Evolutionary conservation across 2,113 vertebrate species (phyloP), one percentile per base, ranked within the genome.

Genomic region (Dissostichus mawsoni): DNA sequence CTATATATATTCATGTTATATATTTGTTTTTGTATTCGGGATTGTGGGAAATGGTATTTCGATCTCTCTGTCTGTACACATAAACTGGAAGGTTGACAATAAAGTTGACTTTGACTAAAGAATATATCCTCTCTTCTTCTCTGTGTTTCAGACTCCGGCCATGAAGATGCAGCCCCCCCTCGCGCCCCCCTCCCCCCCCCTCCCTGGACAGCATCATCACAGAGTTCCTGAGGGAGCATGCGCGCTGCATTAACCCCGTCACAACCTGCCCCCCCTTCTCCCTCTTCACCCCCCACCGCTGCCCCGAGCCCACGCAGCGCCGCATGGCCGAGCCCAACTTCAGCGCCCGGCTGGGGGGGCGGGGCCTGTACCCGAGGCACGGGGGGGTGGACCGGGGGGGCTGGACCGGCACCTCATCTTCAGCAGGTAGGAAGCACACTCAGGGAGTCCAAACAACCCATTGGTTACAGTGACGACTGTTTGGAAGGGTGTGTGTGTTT

Each of bases 211-310:
- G 97, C 93, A 99, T 99, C 95, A 98, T 99, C 93, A 99, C 97
- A 3, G 98, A 99, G 87, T 99, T 99, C 90, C 95, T 99, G 93
- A 95, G 98, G 83, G 97, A 99, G 85, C 98, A 99, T 0, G 97
- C 98, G 14, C 97, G 97, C 90, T 99, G 98, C 94, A 98, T 97
- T 92, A 98, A 99, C 89, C 98, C 98, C 0, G 97, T 99, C 92
- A 97, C 98, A 81, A 99, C 97, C 72, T 99, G 98, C 86, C 98
- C 98, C 45, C 98, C 97, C 47, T 99, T 99, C 88, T 99, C 98
- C 83, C 97, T 99, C 25, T 99, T 98, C 93, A 97, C 95, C n/a
- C 98, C 97, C 47, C 98, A 99, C 87, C 97, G 98, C 85, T 99
- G 98, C 94, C 98, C 98, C 59, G 98, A 99, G 94, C 97, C 98